Conservation (phyloP, 1,140 invertebrate species). For the Rhopalosiphum maidis region DNA sequence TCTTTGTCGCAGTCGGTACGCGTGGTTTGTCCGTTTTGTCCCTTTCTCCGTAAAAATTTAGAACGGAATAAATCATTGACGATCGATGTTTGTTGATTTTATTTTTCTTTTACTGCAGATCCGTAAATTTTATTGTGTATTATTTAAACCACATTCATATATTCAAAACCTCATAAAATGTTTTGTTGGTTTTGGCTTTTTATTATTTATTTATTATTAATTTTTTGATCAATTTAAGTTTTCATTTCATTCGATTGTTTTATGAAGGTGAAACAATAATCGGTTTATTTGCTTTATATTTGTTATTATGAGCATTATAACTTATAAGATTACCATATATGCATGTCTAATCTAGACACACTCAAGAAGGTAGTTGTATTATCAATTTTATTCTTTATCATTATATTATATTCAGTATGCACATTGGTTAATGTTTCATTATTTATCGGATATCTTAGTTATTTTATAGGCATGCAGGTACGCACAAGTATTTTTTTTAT, state of each 20-base stretch:
- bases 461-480: neutral
- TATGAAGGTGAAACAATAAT: neutral
- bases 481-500: neutral
- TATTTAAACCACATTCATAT: neutral
- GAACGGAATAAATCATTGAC: neutral
- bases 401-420: neutral
- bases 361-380: neutral
- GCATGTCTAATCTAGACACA: neutral
- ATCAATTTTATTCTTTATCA: neutral
- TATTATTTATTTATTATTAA: neutral
- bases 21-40: neutral
- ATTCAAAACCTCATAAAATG: neutral
- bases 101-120: neutral
- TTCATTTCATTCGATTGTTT: neutral
- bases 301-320: neutral
- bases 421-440: neutral
- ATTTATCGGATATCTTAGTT: neutral
- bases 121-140: neutral
- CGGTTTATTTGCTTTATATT: neutral
- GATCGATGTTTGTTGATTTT: neutral
- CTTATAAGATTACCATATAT: neutral
- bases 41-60: neutral
- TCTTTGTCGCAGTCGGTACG: neutral
- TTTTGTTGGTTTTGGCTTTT: neutral
- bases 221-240: neutral